Evolutionary conservation across 2,888 invertebrate species (phyloP).

Genomic region (Lacanobia wlatinum): DNA sequence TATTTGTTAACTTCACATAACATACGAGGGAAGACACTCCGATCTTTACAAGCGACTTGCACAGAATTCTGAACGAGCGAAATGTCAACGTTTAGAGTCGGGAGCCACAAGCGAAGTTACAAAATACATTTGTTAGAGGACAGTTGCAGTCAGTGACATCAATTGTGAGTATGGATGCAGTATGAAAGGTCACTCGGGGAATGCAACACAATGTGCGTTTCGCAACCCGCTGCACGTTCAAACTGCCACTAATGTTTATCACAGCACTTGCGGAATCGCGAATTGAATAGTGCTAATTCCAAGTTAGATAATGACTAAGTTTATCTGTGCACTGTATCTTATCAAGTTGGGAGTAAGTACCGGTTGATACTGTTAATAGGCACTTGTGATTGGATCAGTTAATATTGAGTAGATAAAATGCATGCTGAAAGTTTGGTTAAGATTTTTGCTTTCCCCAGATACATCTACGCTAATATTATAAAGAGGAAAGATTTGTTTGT

Average conservation of each 20-base stretch:
- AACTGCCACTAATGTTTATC: slow-evolving; percentile 64
- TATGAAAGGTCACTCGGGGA: slow-evolving; percentile 65
- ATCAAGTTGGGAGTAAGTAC: slow-evolving; percentile 36
- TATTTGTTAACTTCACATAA: slow-evolving; percentile 14
- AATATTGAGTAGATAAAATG: slow-evolving; percentile 24
- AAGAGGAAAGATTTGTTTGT: no score
- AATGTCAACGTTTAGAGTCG: slow-evolving; percentile 41
- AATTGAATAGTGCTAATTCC: slow-evolving; percentile 66
- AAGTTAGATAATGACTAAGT: slow-evolving; percentile 53
- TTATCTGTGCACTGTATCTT: slow-evolving; percentile 51
- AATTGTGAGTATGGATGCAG: slow-evolving; percentile 48
- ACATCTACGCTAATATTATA: no score
- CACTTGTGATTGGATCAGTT: slow-evolving; percentile 27
- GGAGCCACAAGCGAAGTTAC: slow-evolving; percentile 40
- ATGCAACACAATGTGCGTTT: slow-evolving; percentile 60
- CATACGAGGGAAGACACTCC: slow-evolving; percentile 13
- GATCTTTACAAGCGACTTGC: slow-evolving; percentile 21
- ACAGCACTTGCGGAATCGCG: slow-evolving; percentile 38
- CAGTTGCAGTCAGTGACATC: slow-evolving; percentile 56
- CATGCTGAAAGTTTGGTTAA: background rate
- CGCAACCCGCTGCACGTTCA: slow-evolving; percentile 64
- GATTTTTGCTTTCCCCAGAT: background rate
- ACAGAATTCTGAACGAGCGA: slow-evolving; percentile 41
- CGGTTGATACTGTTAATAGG: slow-evolving; percentile 25
- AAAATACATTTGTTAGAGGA: slow-evolving; percentile 54